phyloP scores from a whole-genome alignment of 2,113 vertebrate genomes.

The Gadus chalcogrammus region DNA sequence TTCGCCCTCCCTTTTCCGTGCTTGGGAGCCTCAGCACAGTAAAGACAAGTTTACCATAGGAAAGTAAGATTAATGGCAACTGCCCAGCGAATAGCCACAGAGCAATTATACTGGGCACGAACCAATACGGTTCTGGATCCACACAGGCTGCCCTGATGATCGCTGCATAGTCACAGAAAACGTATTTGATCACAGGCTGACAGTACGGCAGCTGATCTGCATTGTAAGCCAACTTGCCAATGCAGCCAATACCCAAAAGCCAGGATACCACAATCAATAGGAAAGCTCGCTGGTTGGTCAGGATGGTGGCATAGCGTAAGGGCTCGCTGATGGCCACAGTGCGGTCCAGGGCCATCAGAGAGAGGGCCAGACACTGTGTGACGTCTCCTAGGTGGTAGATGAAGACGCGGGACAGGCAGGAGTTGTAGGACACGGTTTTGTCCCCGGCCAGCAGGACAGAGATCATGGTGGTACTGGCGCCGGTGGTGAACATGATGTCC shows the following conservation, averaged over 20 bases:
- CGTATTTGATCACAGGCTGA: conserved; percentile 24
- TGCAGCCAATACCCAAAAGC: background rate
- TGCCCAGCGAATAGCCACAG: conserved; percentile 1
- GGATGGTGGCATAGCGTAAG: conserved; percentile 35
- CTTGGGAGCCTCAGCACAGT: conserved; percentile 29
- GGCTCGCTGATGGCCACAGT: conserved; percentile 37
- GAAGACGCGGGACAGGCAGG: conserved; percentile 35
- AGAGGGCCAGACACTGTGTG: conserved; percentile 12
- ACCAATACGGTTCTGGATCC: conserved; percentile 34
- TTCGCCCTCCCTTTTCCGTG: conserved; percentile 8
- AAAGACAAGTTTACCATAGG: conserved; percentile 21
- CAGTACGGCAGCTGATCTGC: conserved; percentile 32
- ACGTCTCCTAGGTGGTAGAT: conserved; percentile 33
- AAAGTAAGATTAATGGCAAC: conserved; percentile 25
- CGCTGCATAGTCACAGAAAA: conserved; percentile 31
- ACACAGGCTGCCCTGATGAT: conserved; percentile 36
- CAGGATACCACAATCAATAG: conserved; percentile 14
- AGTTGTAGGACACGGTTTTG: conserved; percentile 37
- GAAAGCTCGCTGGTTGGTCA: conserved; percentile 25
- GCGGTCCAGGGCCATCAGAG: conserved; percentile 39
- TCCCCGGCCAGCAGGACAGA: conserved; percentile 25
- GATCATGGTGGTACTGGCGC: conserved; percentile 30
- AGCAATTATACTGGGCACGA: background rate
- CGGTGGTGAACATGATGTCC: conserved; percentile 36
- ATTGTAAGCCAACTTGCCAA: background rate